Evolutionary conservation across 2,888 invertebrate species (phyloP), one percentile per base, ranked within the genome.

Genomic region (Drosophila koepferae): DNA sequence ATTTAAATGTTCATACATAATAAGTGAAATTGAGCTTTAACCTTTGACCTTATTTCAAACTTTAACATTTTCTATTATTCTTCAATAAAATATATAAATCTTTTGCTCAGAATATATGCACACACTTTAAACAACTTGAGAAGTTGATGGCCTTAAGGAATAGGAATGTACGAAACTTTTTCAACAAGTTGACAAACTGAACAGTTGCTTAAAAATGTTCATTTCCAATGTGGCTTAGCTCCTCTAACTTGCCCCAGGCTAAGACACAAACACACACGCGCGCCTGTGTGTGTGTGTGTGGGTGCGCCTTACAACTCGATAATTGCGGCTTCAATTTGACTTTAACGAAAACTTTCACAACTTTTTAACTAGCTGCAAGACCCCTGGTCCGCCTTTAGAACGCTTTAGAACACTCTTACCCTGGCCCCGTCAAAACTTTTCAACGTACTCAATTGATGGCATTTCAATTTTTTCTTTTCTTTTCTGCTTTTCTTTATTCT

Each of bases 281-380:
- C 18, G 31, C 5, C 53, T 58, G 41, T 40, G 49, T 71, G 58
- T 28, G 48, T 53, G 36, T 34, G 56, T 58, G 41, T 40, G 49
- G 66, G 58, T 41, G 69, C 71, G 89, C 56, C 80, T 89, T 82
- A 87, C 89, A 87, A 85, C 90, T 86, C 86, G 88, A 85, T 85
- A 88, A 85, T 90, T 86, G 90, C 86, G 85, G 82, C 82, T 85
- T 87, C 77, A 80, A 90, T 82, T 90, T 90, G 90, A 89, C 87
- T 90, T 90, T 87, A 87, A 78, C 69, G 65, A 74, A 87, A 87
- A 82, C 73, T 84, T 84, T 71, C 74, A 76, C 63, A 85, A 85
- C 86, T 85, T 85, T 87, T 86, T 88, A 85, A 85, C 86, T 83
- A 86, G 83, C 86, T 77, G 41, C 23, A 20, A 46, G 23, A 7